Percentiles rank a stretch among this genome's conserved stretches.
Evolutionary conservation across 2,797 vertebrate genomes (phyloP).

Genomic region (Erethizon dorsatum): DNA sequence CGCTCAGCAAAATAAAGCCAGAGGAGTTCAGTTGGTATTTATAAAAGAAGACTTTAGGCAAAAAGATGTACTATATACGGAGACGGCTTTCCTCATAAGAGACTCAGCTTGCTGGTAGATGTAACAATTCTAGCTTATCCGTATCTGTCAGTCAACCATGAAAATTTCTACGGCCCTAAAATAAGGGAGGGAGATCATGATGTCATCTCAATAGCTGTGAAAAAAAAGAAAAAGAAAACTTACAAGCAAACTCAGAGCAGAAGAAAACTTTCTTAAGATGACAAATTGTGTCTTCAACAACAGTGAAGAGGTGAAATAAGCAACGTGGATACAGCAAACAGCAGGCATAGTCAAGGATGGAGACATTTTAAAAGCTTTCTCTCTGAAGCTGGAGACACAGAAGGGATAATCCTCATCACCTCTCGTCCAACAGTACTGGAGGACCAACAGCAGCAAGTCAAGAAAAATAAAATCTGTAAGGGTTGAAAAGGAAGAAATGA

Average conservation of each 20-base stretch:
- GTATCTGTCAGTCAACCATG: no score
- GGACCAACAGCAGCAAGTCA: not conserved
- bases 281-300: not conserved
- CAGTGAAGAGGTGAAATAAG: no score
- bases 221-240: not conserved
- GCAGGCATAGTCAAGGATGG: not conserved
- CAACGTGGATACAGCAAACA: fast-evolving
- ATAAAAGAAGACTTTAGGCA: not conserved
- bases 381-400: not conserved
- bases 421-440: no score
- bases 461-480: not conserved
- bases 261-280: not conserved
- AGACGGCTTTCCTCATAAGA: not conserved
- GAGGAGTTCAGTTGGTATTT: no score
- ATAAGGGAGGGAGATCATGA: not conserved
- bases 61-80: fast-evolving
- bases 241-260: not conserved
- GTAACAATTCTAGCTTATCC: fast-evolving
- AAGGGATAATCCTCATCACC: no score
- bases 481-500: not conserved
- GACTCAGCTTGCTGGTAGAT: not conserved
- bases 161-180: no score
- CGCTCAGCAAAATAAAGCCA: not conserved
- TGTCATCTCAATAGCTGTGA: not conserved
- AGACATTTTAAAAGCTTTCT: no score